Percentiles rank a stretch among this genome's conserved stretches.
Conservation (phyloP, 2,113 vertebrate species). For the Talpa occidentalis region DNA sequence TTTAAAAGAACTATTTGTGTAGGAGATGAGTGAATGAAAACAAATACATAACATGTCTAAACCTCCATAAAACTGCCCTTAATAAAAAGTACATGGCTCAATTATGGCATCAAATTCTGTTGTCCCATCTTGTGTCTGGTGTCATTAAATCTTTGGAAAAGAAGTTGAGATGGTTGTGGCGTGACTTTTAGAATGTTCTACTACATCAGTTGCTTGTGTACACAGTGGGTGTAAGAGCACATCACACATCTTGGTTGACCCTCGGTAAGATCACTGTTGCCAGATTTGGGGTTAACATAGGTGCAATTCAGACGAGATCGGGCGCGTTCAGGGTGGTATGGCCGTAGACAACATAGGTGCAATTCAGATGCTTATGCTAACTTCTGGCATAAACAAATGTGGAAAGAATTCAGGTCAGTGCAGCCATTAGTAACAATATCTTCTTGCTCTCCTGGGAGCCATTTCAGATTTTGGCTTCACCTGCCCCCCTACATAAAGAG, state of each 20-base stretch:
- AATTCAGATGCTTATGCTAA: conserved; percentile 7
- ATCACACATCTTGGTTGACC: not conserved
- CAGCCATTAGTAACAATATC: conserved; percentile 55
- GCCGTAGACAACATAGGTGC: too few species aligned
- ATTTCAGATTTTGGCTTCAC: conserved; percentile 47
- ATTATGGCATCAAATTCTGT: conserved; percentile 17
- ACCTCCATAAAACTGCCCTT: not conserved
- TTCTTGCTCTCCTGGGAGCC: conserved; percentile 41
- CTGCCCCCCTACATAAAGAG: conserved; percentile 10
- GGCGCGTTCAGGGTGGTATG: too few species aligned
- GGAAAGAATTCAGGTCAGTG: conserved; percentile 52
- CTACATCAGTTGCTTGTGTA: not conserved
- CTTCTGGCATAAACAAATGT: not conserved
- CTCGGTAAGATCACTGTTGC: not conserved
- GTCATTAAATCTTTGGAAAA: not conserved
- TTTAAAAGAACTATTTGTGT: not conserved
- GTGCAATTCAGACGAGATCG: not conserved
- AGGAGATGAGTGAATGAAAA: not conserved
- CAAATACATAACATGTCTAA: not conserved
- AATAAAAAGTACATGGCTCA: not conserved
- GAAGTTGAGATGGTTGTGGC: not conserved
- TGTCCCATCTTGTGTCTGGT: not conserved
- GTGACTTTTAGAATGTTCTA: not conserved
- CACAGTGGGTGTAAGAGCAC: not conserved
- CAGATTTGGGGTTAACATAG: not conserved